Conservation (phyloP, 2,113 vertebrate genomes). For the Podarcis muralis region DNA sequence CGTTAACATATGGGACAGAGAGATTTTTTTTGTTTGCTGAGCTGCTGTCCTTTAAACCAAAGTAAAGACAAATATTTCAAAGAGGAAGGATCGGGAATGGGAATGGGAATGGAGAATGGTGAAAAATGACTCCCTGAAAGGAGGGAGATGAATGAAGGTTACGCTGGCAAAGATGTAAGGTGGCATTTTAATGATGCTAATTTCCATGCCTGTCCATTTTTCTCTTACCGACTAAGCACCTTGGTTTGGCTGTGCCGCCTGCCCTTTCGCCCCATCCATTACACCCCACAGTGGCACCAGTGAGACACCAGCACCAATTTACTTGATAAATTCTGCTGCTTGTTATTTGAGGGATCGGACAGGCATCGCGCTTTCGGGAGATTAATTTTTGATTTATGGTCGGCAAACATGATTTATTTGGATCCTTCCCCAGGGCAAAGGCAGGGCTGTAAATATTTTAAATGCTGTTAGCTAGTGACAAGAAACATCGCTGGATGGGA, state of each 20-base stretch:
- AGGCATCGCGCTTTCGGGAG: constrained; percentile 70
- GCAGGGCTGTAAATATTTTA: constrained; percentile 75
- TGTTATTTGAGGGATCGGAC: constrained; percentile 71
- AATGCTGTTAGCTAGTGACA: constrained; percentile 72
- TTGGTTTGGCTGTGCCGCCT: constrained; percentile 17
- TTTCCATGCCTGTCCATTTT: not conserved
- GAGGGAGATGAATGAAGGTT: not conserved
- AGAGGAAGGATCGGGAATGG: not conserved
- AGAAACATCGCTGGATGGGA: constrained; percentile 65
- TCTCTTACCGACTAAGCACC: not conserved
- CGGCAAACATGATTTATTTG: constrained; percentile 75
- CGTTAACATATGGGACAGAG: not conserved
- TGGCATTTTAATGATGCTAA: not conserved
- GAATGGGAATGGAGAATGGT: not conserved
- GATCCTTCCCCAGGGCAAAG: constrained; percentile 69
- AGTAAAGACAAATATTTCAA: constrained; percentile 28
- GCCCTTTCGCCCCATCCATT: constrained; percentile 42
- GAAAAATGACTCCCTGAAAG: fast-evolving
- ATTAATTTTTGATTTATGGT: constrained; percentile 84
- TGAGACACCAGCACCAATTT: constrained; percentile 50
- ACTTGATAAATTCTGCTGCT: constrained; percentile 70
- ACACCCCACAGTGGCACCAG: not conserved
- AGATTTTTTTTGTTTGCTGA: constrained; percentile 10
- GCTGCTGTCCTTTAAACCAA: constrained; percentile 17
- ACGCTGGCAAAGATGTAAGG: fast-evolving